A percentile compares a stretch with the other conserved stretches of the same genome.
Evolutionary conservation across 2,888 invertebrate genomes (phyloP).

Genomic region (Hypselothyrea guttata): DNA sequence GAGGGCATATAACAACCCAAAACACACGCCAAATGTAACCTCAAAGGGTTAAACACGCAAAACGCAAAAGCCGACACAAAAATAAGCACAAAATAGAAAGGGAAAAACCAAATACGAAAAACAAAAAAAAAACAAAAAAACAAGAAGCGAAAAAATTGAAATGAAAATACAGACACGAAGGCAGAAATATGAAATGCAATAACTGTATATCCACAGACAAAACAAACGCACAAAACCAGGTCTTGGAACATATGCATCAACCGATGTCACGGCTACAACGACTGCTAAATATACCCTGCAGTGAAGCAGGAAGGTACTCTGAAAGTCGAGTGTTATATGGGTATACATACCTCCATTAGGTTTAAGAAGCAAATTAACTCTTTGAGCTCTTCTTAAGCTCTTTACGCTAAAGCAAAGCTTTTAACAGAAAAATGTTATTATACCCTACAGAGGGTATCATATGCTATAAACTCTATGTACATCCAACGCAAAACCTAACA

Average conservation of each 20-base stretch:
- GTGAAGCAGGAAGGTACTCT: not conserved
- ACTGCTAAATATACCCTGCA: constrained; percentile 29
- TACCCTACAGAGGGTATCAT: no score
- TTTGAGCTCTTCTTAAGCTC: no score
- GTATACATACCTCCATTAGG: no score
- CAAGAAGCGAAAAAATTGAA: constrained; percentile 24
- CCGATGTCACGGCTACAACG: constrained; percentile 5
- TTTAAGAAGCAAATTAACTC: no score
- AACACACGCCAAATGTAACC: constrained; percentile 78
- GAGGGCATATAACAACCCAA: constrained; percentile 30
- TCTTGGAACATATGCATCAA: constrained; percentile 22
- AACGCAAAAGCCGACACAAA: constrained; percentile 74
- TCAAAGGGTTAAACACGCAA: constrained; percentile 79
- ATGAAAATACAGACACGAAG: constrained; percentile 47
- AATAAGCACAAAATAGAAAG: constrained; percentile 27
- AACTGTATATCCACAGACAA: constrained; percentile 36
- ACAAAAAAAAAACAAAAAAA: constrained; percentile 7
- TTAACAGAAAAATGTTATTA: no score
- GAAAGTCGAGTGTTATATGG: no score
- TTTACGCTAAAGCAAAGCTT: no score
- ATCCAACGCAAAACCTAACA: no score
- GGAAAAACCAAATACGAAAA: no score
- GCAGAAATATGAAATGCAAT: constrained; percentile 74
- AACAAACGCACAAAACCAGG: constrained; percentile 37
- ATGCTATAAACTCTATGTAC: no score